A percentile compares a stretch with the other conserved stretches of the same genome.
Evolutionary conservation across 2,888 invertebrate species (phyloP).

Genomic region (Drosophila meridiana): DNA sequence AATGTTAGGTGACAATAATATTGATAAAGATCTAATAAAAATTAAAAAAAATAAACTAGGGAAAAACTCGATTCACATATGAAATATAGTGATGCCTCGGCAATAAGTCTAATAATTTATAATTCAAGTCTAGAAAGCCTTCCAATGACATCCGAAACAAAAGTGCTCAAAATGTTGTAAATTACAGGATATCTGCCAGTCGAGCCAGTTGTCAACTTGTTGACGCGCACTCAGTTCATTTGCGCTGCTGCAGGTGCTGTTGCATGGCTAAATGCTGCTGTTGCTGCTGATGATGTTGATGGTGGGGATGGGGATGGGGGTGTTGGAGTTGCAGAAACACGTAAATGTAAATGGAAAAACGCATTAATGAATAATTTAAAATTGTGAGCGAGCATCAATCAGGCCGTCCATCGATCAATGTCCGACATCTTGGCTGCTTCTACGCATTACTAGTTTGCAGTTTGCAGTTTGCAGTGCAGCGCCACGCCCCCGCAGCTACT

Average conservation of each 20-base stretch:
- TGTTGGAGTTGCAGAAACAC: background rate
- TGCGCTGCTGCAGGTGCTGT: slow-evolving; percentile 13
- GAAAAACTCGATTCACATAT: too few species aligned
- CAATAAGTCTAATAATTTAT: too few species aligned
- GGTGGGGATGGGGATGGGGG: background rate
- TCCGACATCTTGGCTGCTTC: slow-evolving; percentile 30
- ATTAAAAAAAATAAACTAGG: too few species aligned
- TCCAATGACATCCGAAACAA: too few species aligned
- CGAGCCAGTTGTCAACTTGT: background rate
- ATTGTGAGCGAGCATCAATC: slow-evolving; percentile 27
- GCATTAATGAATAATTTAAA: slow-evolving; percentile 50
- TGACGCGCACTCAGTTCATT: slow-evolving; percentile 9
- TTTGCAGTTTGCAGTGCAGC: slow-evolving; percentile 8
- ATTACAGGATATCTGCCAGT: background rate
- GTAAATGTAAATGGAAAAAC: slow-evolving; percentile 10
- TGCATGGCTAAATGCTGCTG: slow-evolving; percentile 2
- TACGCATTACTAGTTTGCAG: slow-evolving; percentile 2
- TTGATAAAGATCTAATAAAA: too few species aligned
- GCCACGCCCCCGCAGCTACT: background rate
- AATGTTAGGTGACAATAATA: too few species aligned
- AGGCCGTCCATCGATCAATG: slow-evolving; percentile 36
- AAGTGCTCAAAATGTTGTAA: too few species aligned
- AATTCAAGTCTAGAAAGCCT: too few species aligned
- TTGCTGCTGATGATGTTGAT: background rate
- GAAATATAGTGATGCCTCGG: too few species aligned